Evolutionary conservation across 2,797 vertebrate genomes (phyloP).

Genomic region (Malurus leucopterus): DNA sequence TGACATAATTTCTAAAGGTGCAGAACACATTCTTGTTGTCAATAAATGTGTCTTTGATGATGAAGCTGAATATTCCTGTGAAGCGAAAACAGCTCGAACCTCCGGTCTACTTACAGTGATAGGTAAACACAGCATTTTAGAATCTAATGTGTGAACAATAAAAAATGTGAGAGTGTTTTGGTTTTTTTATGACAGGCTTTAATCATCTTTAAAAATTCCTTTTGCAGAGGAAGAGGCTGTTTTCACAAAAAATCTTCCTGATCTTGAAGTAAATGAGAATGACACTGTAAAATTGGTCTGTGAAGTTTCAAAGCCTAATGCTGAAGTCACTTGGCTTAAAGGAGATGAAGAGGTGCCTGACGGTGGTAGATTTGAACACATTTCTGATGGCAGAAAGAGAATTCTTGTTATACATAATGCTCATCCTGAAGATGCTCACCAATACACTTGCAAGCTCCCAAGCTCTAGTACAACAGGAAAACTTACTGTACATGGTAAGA

Average conservation of each 20-base stretch:
- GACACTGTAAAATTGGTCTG: slow-evolving; percentile 92
- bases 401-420: slow-evolving; percentile 87
- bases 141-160: neutral
- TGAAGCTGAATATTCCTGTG: slow-evolving; percentile 95
- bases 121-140: slow-evolving; percentile 72
- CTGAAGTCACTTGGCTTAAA: slow-evolving; percentile 91
- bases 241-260: slow-evolving; percentile 92
- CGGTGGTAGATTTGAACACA: slow-evolving; percentile 88
- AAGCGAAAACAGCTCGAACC: slow-evolving; percentile 88
- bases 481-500: slow-evolving; percentile 88
- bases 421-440: slow-evolving; percentile 81
- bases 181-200: neutral
- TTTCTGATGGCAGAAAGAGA: slow-evolving; percentile 87
- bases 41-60: slow-evolving; percentile 92
- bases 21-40: slow-evolving; percentile 85
- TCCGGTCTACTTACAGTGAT: slow-evolving; percentile 93
- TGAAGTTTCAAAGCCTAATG: slow-evolving; percentile 91
- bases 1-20: slow-evolving; percentile 89
- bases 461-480: slow-evolving; percentile 81
- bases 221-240: slow-evolving; percentile 89
- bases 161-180: neutral
- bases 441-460: slow-evolving; percentile 89
- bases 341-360: slow-evolving; percentile 90
- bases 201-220: neutral
- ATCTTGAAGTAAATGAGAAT: slow-evolving; percentile 89